Percentiles rank a stretch among this genome's conserved stretches.
Conservation (phyloP, 2,113 vertebrate species). For the Psammodynastes pulverulentus region DNA sequence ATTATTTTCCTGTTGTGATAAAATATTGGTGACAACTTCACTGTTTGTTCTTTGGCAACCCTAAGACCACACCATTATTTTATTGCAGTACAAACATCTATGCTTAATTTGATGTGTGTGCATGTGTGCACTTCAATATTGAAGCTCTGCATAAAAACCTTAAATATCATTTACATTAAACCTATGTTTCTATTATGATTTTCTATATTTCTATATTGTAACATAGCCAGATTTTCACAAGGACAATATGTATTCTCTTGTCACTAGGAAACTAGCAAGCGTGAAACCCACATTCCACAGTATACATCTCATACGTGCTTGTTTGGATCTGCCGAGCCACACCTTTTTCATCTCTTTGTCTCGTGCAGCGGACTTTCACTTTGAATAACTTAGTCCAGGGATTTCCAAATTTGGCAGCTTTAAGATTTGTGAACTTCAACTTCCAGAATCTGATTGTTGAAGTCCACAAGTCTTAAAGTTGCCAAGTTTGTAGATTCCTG, state of each 20-base stretch:
- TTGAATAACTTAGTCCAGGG: background rate
- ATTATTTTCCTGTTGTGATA: background rate
- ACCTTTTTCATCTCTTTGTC: background rate
- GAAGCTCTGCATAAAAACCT: no score
- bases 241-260: no score
- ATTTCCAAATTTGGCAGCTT: no score
- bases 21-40: background rate
- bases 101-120: background rate
- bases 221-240: background rate
- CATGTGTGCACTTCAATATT: background rate
- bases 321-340: background rate
- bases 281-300: background rate
- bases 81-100: background rate
- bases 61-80: background rate
- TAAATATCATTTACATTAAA: no score
- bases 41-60: background rate
- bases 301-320: no score
- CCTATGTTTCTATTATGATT: background rate
- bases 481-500: no score
- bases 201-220: no score
- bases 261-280: background rate
- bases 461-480: no score
- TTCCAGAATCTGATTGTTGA: no score
- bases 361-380: no score
- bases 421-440: no score